Conservation (phyloP, 2,797 vertebrate genomes). For the Anniella stebbinsi region DNA sequence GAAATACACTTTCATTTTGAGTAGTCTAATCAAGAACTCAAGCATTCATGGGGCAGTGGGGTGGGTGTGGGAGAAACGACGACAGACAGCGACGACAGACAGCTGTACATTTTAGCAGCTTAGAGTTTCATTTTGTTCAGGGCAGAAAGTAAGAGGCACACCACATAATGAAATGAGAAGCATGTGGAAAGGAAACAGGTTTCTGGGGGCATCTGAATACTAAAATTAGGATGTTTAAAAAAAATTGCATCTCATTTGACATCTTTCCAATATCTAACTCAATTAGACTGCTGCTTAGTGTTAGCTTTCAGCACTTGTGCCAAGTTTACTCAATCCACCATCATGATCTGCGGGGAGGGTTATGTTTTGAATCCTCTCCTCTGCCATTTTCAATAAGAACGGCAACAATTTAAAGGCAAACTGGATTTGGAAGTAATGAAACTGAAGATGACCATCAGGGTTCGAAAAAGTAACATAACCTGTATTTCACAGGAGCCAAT, state of each 20-base stretch:
- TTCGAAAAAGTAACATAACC: too few species aligned
- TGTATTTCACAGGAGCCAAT: not conserved
- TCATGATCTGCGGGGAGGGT: not conserved
- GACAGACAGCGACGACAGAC: not conserved
- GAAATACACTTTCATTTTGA: not conserved
- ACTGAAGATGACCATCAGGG: not conserved
- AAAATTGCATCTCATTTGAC: not conserved
- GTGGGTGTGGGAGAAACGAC: too few species aligned
- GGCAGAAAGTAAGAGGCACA: not conserved
- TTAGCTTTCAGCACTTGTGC: not conserved
- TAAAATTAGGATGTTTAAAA: not conserved
- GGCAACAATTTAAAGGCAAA: not conserved
- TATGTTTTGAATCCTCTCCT: not conserved
- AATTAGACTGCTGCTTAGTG: not conserved
- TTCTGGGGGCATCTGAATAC: not conserved
- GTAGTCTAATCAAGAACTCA: constrained; percentile 14
- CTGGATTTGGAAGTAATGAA: not conserved
- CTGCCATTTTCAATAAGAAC: not conserved
- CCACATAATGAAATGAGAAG: rapidly evolving
- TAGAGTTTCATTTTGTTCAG: not conserved
- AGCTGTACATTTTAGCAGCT: not conserved
- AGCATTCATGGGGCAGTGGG: not conserved
- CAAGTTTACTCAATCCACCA: not conserved
- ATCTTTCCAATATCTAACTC: not conserved
- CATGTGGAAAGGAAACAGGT: not conserved